phyloP scores from a whole-genome alignment of 1,140 invertebrate genomes.

The Diachasma alloeum region DNA sequence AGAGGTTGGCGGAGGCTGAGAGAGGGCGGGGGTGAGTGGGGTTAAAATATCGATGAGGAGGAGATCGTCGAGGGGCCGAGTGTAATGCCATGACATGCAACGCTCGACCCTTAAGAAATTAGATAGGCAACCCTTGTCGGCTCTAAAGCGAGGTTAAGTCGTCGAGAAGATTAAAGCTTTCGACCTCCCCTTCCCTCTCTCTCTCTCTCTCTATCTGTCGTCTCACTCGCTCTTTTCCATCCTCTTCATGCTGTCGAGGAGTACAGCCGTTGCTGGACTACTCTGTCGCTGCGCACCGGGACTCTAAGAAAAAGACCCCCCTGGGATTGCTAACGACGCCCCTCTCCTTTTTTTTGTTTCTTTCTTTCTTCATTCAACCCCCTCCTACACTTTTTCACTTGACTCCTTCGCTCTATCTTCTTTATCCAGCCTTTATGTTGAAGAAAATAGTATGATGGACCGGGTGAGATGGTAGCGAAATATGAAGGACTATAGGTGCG shows the following conservation, averaged over 20 bases:
- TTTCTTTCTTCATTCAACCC: background rate
- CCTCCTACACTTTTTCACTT: background rate
- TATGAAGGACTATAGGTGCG: background rate
- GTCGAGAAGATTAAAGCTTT: constrained; percentile 53
- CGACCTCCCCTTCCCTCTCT: background rate
- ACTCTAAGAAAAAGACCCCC: constrained; percentile 14
- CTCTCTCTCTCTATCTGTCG: background rate
- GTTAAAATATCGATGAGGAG: constrained; percentile 23
- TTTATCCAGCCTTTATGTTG: background rate
- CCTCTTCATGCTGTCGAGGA: background rate
- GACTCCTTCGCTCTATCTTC: constrained; percentile 8
- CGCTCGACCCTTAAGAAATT: constrained; percentile 43
- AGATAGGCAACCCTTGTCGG: constrained; percentile 38
- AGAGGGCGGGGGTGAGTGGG: background rate
- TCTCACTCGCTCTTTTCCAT: background rate
- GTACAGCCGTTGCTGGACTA: background rate
- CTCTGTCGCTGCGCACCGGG: constrained; percentile 23
- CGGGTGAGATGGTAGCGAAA: background rate
- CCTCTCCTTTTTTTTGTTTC: background rate
- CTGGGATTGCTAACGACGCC: constrained; percentile 23
- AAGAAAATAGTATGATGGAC: background rate
- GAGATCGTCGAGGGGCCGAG: background rate
- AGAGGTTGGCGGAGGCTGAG: background rate
- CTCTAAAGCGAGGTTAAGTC: constrained; percentile 46
- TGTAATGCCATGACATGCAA: constrained; percentile 26